Evolutionary conservation across 1,140 invertebrate species (phyloP).

Genomic region (Coenobita brevimanus): DNA sequence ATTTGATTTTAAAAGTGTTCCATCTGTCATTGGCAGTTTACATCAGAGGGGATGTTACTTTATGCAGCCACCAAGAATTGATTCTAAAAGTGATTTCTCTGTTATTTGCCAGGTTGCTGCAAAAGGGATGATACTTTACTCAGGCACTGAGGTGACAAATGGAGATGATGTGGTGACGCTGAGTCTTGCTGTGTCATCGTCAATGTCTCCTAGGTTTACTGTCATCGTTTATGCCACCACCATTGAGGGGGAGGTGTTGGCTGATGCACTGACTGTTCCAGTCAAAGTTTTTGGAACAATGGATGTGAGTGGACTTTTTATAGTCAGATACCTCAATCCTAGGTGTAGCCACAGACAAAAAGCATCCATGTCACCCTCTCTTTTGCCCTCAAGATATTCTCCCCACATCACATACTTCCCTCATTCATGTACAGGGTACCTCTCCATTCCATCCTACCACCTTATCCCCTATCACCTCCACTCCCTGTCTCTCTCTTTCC

Average conservation of each 20-base stretch:
- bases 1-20: no score
- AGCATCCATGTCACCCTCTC: not conserved
- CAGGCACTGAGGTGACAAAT: conserved; percentile 68
- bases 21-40: no score
- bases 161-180: conserved; percentile 73
- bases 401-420: no score
- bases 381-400: not conserved
- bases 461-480: not conserved
- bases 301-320: conserved; percentile 26
- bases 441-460: not conserved
- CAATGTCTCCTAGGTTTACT: conserved; percentile 79
- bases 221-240: conserved; percentile 77
- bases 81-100: not conserved
- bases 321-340: no score
- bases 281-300: conserved; percentile 74
- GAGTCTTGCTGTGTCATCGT: conserved; percentile 73
- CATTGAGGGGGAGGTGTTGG: conserved; percentile 75
- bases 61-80: no score
- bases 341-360: no score
- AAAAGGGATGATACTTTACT: conserved; percentile 74
- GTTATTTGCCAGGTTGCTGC: conserved; percentile 71
- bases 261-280: conserved; percentile 77
- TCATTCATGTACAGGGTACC: not conserved
- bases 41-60: no score
- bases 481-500: conserved; percentile 9